Percentiles rank a stretch among this genome's conserved stretches.
phyloP scores from a whole-genome alignment of 2,797 vertebrate species.

The Gallinago nigripennis region DNA sequence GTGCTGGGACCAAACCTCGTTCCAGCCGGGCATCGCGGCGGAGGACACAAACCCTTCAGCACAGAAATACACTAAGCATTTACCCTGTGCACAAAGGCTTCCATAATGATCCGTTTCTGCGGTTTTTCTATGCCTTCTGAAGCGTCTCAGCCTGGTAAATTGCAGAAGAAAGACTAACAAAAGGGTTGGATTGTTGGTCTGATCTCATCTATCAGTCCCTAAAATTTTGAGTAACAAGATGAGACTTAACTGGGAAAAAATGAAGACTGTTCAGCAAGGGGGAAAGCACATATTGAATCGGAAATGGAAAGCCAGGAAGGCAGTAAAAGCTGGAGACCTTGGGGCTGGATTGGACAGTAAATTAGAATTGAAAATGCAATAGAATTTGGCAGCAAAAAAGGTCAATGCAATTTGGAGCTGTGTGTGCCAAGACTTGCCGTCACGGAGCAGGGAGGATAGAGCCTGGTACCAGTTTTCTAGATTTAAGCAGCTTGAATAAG shows the following conservation, averaged over 20 bases:
- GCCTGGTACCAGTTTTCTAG: constrained; percentile 29
- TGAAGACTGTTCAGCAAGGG: neutral
- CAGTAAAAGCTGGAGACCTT: constrained; percentile 20
- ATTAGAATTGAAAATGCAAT: constrained; percentile 66
- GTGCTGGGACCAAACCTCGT: neutral
- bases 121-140: neutral
- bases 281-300: neutral
- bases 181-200: neutral
- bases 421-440: constrained; percentile 33
- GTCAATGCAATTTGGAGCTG: constrained; percentile 60
- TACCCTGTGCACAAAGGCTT: neutral
- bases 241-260: neutral
- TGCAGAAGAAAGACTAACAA: neutral
- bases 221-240: neutral
- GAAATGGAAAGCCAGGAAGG: constrained; percentile 9
- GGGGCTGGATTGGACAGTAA: constrained; percentile 52
- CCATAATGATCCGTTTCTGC: neutral
- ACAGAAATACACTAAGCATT: neutral
- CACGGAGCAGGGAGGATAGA: neutral
- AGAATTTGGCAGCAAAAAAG: constrained; percentile 67
- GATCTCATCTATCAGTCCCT: neutral
- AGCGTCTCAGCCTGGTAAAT: neutral
- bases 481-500: constrained; percentile 56
- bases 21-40: neutral
- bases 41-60: neutral